phyloP scores from a whole-genome alignment of 1,140 invertebrate species.

The Hesperophylax magnus region DNA sequence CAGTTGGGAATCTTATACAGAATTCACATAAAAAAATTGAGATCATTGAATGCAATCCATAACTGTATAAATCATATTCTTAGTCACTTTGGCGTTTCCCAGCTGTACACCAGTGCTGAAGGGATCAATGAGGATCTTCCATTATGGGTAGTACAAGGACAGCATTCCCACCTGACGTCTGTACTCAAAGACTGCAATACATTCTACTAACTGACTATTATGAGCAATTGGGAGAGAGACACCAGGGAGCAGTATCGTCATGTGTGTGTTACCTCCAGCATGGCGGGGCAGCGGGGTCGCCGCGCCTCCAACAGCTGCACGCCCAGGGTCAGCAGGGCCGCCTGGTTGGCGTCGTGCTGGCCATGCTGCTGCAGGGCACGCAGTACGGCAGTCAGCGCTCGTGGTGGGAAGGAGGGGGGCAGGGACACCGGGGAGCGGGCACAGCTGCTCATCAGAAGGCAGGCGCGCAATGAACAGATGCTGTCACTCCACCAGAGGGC shows the following conservation, averaged over 20 bases:
- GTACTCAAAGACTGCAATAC: not conserved
- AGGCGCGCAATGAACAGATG: slow-evolving; percentile 82
- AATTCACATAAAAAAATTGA: too few species aligned
- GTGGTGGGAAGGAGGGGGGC: slow-evolving; percentile 81
- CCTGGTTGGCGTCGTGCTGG: slow-evolving; percentile 88
- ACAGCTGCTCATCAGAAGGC: slow-evolving; percentile 72
- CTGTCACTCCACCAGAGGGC: slow-evolving; percentile 91
- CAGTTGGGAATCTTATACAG: too few species aligned
- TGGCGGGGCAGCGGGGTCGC: slow-evolving; percentile 80
- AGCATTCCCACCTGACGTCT: too few species aligned
- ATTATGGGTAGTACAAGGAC: too few species aligned
- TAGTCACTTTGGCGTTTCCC: too few species aligned
- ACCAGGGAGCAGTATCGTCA: not conserved
- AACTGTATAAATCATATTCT: too few species aligned
- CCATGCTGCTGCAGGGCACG: slow-evolving; percentile 84
- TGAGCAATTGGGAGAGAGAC: not conserved
- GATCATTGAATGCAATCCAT: too few species aligned
- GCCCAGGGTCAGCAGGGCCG: slow-evolving; percentile 77
- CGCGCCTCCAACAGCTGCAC: slow-evolving; percentile 86
- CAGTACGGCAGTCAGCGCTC: slow-evolving; percentile 81
- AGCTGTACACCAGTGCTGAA: too few species aligned
- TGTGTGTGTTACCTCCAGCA: slow-evolving; percentile 67
- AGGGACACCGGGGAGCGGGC: slow-evolving; percentile 69
- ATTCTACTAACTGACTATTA: too few species aligned
- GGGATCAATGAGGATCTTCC: too few species aligned